Conservation (phyloP, 2,113 vertebrate genomes). For the Arizona elegans region DNA sequence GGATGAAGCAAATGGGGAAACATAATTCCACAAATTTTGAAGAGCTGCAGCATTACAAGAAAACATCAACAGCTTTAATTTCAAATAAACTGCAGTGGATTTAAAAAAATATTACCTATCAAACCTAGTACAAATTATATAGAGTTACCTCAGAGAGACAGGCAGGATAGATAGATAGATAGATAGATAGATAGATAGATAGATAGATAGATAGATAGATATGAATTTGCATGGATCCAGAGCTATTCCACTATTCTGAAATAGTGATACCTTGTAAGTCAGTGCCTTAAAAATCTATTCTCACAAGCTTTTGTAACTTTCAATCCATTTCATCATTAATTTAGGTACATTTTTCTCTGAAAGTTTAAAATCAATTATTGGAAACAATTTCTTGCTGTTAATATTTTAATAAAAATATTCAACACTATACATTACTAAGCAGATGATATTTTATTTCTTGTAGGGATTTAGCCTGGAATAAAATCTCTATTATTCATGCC, state of each 20-base stretch:
- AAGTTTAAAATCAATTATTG: background rate
- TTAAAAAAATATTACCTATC: background rate
- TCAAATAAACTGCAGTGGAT: background rate
- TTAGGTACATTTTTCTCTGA: background rate
- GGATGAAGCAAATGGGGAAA: background rate
- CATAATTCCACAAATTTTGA: background rate
- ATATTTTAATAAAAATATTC: conserved; percentile 47
- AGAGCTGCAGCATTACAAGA: background rate
- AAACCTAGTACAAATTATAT: no score
- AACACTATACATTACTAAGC: conserved; percentile 46
- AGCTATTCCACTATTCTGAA: background rate
- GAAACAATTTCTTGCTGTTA: conserved; percentile 41
- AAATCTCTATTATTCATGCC: conserved; percentile 76
- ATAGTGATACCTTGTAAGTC: background rate
- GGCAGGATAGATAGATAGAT: no score
- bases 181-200: no score
- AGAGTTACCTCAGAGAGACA: no score
- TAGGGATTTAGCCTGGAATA: conserved; percentile 92
- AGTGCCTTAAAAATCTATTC: background rate
- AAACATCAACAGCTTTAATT: background rate
- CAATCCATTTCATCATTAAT: background rate
- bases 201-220: no score
- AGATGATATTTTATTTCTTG: conserved; percentile 43
- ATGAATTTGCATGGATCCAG: background rate
- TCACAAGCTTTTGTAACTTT: background rate